Evolutionary conservation across 2,113 vertebrate species (phyloP).

Genomic region (Larimichthys crocea): DNA sequence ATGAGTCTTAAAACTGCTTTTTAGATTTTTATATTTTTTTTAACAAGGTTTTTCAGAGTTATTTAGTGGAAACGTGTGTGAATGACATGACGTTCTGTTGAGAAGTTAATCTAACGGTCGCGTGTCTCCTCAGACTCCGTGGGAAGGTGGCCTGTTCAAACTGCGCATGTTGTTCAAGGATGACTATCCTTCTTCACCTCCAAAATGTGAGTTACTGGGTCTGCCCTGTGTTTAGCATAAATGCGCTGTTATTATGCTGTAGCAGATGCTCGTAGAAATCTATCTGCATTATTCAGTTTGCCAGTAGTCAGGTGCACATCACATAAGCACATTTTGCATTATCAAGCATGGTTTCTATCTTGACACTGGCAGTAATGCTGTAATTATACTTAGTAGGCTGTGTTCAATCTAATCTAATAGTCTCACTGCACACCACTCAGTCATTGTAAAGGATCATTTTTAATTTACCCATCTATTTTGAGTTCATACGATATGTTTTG

Average conservation of each 20-base stretch:
- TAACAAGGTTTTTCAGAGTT: neutral
- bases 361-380: neutral
- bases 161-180: conserved; percentile 90
- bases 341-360: neutral
- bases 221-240: neutral
- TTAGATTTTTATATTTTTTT: too few species aligned
- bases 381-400: neutral
- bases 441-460: neutral
- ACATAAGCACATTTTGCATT: neutral
- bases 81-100: neutral
- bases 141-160: conserved; percentile 89
- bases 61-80: neutral
- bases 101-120: neutral
- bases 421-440: neutral
- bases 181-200: conserved; percentile 88
- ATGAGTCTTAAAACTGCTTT: neutral
- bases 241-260: neutral
- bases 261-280: neutral
- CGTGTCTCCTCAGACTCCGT: conserved; percentile 83
- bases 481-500: neutral
- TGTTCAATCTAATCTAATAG: neutral
- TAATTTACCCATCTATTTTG: neutral
- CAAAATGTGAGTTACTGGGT: conserved; percentile 82
- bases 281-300: neutral
- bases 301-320: neutral